phyloP scores from a whole-genome alignment of 2,888 invertebrate species.

The Siphlonurus alternatus region DNA sequence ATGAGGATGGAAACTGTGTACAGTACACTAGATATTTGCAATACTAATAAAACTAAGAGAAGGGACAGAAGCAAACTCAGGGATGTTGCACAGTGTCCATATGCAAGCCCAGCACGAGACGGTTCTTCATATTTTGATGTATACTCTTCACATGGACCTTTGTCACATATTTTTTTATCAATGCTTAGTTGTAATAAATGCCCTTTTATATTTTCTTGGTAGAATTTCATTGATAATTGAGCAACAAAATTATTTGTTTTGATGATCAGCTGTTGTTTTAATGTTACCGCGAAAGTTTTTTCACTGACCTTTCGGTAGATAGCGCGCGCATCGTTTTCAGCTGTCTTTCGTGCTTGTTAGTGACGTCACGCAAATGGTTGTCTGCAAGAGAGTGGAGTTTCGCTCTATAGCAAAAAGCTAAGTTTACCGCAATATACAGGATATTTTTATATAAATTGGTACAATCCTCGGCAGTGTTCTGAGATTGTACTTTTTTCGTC shows the following conservation, averaged over 20 bases:
- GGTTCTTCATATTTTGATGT: background rate
- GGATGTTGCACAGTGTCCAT: too few species aligned
- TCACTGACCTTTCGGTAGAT: too few species aligned
- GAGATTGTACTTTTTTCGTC: constrained; percentile 36
- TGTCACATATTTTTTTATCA: background rate
- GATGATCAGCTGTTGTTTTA: background rate
- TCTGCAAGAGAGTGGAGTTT: background rate
- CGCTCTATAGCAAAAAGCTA: background rate
- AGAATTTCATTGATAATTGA: background rate
- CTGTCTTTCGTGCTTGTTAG: background rate
- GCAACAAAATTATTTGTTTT: background rate
- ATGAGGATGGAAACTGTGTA: too few species aligned
- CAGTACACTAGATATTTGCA: background rate
- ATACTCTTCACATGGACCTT: background rate
- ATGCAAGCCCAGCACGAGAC: background rate
- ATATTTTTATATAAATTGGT: background rate
- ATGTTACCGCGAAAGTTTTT: background rate
- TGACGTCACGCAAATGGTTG: background rate
- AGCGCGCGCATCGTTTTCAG: background rate
- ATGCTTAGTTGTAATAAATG: background rate
- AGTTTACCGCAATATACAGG: background rate
- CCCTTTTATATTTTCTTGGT: background rate
- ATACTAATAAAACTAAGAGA: background rate
- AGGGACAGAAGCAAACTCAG: too few species aligned
- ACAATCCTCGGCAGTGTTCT: constrained; percentile 37